Percentiles rank a stretch among this genome's conserved stretches.
Evolutionary conservation across 1,140 invertebrate species (phyloP).

Genomic region (Drosophila kanapiae): DNA sequence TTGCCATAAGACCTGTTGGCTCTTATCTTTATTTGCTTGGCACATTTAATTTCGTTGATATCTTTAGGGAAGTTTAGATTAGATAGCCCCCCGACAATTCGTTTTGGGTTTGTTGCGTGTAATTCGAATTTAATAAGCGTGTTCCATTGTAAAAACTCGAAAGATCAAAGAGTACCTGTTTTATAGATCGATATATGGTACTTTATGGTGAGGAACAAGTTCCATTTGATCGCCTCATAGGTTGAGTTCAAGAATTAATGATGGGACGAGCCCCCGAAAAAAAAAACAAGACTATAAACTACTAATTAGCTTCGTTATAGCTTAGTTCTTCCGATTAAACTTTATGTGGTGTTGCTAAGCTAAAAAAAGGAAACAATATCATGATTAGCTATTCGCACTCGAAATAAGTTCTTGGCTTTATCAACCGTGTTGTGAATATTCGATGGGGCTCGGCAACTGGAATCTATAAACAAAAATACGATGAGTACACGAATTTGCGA

Average conservation of each 20-base stretch:
- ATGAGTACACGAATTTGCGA: constrained; percentile 37
- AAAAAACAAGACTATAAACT: constrained; percentile 31
- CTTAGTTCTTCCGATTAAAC: constrained; percentile 2
- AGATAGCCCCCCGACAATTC: constrained; percentile 31
- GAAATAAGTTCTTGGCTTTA: constrained; percentile 27
- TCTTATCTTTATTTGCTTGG: constrained; percentile 42
- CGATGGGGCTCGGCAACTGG: constrained; percentile 3
- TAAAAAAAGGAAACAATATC: constrained; percentile 2
- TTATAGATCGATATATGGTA: constrained; percentile 30
- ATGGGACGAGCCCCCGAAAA: constrained; percentile 48
- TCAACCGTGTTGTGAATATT: constrained; percentile 21
- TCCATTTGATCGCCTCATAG: neutral
- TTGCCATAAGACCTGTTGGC: constrained; percentile 33
- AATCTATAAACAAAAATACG: constrained; percentile 35
- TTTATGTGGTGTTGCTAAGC: constrained; percentile 19
- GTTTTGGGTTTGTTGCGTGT: constrained; percentile 15
- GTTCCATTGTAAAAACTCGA: constrained; percentile 27
- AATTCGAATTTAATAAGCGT: constrained; percentile 46
- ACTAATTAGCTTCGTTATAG: constrained; percentile 15
- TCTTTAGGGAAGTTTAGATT: constrained; percentile 33
- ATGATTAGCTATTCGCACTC: constrained; percentile 6
- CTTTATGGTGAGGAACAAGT: constrained; percentile 27
- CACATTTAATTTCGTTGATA: constrained; percentile 40
- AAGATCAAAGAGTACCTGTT: constrained; percentile 25
- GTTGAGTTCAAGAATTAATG: constrained; percentile 3